Conservation (phyloP, 2,888 invertebrate species). For the Chrysodeixis includens region DNA sequence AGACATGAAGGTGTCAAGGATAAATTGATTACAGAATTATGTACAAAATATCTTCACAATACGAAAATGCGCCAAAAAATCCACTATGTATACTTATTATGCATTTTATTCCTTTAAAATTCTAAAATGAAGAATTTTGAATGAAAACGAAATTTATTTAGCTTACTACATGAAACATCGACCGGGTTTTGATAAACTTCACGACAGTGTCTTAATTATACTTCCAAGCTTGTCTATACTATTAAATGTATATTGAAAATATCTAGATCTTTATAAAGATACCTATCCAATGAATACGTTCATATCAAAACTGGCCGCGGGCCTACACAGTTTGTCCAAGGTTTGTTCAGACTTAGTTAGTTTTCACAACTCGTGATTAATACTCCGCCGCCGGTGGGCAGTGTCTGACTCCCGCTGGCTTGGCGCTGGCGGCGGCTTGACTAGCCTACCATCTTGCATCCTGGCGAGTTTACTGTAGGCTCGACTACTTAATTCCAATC, state of each 20-base stretch:
- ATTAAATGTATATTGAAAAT: slow-evolving; percentile 49
- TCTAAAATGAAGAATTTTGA: slow-evolving; percentile 71
- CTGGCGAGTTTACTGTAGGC: neutral
- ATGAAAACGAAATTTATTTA: slow-evolving; percentile 72
- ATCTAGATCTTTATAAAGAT: slow-evolving; percentile 38
- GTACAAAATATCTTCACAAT: slow-evolving; percentile 65
- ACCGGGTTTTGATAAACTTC: slow-evolving; percentile 68
- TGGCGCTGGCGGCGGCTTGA: neutral
- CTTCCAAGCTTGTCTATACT: slow-evolving; percentile 37
- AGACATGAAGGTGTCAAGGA: slow-evolving; percentile 63
- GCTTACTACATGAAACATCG: slow-evolving; percentile 73
- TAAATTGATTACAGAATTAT: slow-evolving; percentile 67
- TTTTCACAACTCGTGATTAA: slow-evolving; percentile 9
- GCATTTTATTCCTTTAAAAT: slow-evolving; percentile 75
- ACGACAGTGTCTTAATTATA: slow-evolving; percentile 45
- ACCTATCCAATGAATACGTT: slow-evolving; percentile 50
- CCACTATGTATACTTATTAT: slow-evolving; percentile 74
- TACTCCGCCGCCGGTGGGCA: neutral
- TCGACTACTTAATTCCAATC: slow-evolving; percentile 7
- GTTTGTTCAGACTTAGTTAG: slow-evolving; percentile 7
- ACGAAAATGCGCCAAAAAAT: slow-evolving; percentile 67
- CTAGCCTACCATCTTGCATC: neutral
- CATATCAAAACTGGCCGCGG: slow-evolving; percentile 53
- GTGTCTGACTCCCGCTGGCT: no score
- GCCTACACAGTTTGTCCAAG: slow-evolving; percentile 22